These are phyloP conservation scores for Anniella stebbinsi DNA, from an alignment of 2,797 vertebrate genomes.

Conservation along the genomic window DNA sequence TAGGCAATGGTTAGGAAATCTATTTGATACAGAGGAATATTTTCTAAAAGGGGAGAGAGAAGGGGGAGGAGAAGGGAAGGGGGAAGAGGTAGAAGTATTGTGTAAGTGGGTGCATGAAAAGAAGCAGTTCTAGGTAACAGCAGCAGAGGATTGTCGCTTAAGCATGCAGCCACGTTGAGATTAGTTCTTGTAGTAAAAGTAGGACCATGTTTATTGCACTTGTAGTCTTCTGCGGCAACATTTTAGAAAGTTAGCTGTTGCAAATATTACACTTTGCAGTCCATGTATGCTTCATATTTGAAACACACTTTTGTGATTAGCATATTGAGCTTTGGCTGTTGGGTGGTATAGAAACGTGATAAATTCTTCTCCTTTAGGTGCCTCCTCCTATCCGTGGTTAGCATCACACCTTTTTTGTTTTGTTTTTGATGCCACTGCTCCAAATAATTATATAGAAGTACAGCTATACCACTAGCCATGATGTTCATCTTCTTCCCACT, in stretches of 20 bases:
- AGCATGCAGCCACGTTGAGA: not conserved
- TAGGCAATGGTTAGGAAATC: constrained; percentile 6
- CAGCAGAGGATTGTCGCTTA: not conserved
- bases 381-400: too few species aligned
- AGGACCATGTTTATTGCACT: not conserved
- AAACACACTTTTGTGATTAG: not conserved
- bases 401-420: too few species aligned
- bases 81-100: not conserved
- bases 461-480: too few species aligned
- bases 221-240: not conserved
- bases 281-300: not conserved
- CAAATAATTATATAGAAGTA: too few species aligned
- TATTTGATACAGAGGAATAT: not conserved
- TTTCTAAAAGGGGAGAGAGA: not conserved
- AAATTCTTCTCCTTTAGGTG: too few species aligned
- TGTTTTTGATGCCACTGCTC: too few species aligned
- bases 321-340: too few species aligned
- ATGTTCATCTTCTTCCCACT: too few species aligned
- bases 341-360: too few species aligned
- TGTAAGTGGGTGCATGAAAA: not conserved
- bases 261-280: not conserved
- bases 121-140: not conserved
- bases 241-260: not conserved
- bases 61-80: not conserved
- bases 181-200: not conserved